Evolutionary conservation across 1,140 invertebrate species (phyloP).

Genomic region (Oncopodura yosiiana): DNA sequence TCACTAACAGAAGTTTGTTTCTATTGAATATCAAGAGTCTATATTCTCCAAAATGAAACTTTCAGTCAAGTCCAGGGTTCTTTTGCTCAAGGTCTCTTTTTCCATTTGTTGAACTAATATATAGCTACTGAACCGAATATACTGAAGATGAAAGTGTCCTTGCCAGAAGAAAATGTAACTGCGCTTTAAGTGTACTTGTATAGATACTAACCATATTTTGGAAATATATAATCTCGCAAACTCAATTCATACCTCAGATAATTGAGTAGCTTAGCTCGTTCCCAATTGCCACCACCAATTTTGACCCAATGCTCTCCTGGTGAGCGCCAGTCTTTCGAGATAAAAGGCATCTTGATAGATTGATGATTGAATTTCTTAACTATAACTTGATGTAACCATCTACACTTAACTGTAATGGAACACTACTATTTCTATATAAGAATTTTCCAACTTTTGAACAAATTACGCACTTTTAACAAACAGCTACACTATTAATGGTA

Average conservation of each 20-base stretch:
- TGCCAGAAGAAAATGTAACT: background rate
- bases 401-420: no score
- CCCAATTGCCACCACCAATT: slow-evolving; percentile 83
- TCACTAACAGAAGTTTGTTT: no score
- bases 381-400: background rate
- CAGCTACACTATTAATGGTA: background rate
- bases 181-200: background rate
- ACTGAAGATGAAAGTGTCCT: background rate
- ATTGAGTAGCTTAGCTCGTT: slow-evolving; percentile 78
- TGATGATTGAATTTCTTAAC: background rate
- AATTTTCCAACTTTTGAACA: no score
- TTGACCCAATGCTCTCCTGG: slow-evolving; percentile 97
- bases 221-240: background rate
- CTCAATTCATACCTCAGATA: slow-evolving; percentile 26
- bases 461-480: no score
- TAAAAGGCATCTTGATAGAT: slow-evolving; percentile 29
- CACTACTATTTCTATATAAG: no score
- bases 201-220: background rate
- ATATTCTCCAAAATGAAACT: no score
- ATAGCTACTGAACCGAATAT: no score
- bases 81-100: no score
- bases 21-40: no score
- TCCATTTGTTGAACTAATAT: no score
- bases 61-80: no score
- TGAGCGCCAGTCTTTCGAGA: slow-evolving; percentile 49